Conservation (phyloP, 2,797 vertebrate species). For the Phoeniculus purpureus region DNA sequence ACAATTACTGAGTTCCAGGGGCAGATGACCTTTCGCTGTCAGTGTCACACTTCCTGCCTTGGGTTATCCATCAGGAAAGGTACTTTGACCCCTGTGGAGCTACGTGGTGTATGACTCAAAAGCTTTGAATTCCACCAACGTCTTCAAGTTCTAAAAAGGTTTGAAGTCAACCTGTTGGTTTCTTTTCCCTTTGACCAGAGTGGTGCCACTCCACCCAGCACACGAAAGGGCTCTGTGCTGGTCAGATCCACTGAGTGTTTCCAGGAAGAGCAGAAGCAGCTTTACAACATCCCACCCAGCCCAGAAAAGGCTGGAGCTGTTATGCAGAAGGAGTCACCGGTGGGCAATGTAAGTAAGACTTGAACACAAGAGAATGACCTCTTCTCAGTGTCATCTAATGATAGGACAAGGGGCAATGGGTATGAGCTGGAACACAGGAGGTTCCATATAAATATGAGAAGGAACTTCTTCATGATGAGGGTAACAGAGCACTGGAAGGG, state of each 20-base stretch:
- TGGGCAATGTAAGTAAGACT: slow-evolving; percentile 26
- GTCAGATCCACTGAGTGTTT: background rate
- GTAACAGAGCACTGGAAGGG: too few species aligned
- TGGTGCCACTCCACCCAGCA: background rate
- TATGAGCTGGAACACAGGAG: background rate
- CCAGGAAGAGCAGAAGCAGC: slow-evolving; percentile 57
- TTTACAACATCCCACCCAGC: slow-evolving; percentile 69
- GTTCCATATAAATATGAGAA: too few species aligned
- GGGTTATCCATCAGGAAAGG: background rate
- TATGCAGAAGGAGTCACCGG: background rate
- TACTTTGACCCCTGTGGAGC: background rate
- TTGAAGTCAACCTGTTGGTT: background rate
- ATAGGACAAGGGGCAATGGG: background rate
- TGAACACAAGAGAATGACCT: background rate
- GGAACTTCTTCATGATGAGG: too few species aligned
- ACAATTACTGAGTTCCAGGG: fast-evolving
- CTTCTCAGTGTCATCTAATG: background rate
- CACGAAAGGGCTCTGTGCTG: slow-evolving; percentile 2
- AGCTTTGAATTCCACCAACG: background rate
- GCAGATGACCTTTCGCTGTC: background rate
- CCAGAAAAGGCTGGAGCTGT: slow-evolving; percentile 17
- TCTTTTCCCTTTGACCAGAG: slow-evolving; percentile 21
- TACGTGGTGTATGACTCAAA: fast-evolving
- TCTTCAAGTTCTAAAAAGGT: background rate
- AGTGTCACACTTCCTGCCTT: background rate